A percentile compares a stretch with the other conserved stretches of the same genome.
These are phyloP conservation scores for Liparis tanakae DNA, from an alignment of 2,797 vertebrate genomes.

Conservation along the genomic window DNA sequence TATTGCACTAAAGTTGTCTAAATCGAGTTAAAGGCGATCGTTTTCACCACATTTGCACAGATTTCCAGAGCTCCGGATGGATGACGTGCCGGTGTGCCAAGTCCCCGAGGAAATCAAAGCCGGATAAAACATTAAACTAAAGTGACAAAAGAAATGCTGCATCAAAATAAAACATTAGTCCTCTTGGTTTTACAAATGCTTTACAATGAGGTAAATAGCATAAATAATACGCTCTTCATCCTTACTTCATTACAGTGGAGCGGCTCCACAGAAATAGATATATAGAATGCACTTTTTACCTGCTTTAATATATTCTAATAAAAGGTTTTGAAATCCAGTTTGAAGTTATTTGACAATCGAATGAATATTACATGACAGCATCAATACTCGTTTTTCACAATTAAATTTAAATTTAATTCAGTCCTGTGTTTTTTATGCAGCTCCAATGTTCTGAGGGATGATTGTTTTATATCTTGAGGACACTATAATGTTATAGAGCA, in stretches of 20 bases:
- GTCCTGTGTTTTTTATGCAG: not conserved
- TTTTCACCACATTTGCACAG: slow-evolving; percentile 76
- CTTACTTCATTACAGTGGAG: slow-evolving; percentile 7
- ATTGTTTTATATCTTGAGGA: not conserved
- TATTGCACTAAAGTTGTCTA: slow-evolving; percentile 72
- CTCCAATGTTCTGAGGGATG: not conserved
- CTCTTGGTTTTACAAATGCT: slow-evolving; percentile 17
- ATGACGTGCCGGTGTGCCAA: slow-evolving; percentile 59
- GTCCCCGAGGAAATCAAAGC: slow-evolving; percentile 79
- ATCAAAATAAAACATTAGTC: slow-evolving; percentile 72
- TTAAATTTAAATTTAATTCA: not conserved
- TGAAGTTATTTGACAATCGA: not conserved
- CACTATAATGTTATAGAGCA: not conserved
- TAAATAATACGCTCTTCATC: slow-evolving; percentile 29
- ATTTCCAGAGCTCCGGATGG: slow-evolving; percentile 71
- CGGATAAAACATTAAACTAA: slow-evolving; percentile 66
- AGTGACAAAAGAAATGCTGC: slow-evolving; percentile 64
- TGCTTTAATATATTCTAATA: not conserved
- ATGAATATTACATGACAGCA: not conserved
- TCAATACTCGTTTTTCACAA: not conserved
- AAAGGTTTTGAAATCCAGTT: slow-evolving; percentile 1
- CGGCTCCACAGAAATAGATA: not conserved
- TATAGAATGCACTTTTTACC: slow-evolving; percentile 11
- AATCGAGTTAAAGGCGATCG: slow-evolving; percentile 80
- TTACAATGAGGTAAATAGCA: slow-evolving; percentile 15